phyloP scores from a whole-genome alignment of 1,140 invertebrate genomes.

The Eueides isabella region DNA sequence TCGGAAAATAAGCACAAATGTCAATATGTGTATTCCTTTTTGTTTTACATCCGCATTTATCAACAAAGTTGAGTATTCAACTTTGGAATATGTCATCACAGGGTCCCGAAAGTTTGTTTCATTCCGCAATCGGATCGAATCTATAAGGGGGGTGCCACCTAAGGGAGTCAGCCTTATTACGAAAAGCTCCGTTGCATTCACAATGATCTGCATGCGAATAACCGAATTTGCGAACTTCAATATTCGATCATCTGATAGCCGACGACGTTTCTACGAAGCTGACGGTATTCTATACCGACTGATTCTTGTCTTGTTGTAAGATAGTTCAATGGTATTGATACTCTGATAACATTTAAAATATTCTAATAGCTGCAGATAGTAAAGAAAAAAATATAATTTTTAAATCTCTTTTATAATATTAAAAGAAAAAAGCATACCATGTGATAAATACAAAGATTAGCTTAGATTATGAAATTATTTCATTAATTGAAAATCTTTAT shows the following conservation, averaged over 20 bases:
- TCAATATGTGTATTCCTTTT: background rate
- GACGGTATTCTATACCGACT: background rate
- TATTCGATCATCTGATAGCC: conserved; percentile 36
- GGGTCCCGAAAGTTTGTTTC: conserved; percentile 29
- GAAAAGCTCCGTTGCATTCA: conserved; percentile 40
- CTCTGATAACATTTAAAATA: background rate
- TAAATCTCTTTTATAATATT: background rate
- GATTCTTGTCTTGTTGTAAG: background rate
- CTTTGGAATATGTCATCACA: conserved; percentile 18
- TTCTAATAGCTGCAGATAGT: background rate
- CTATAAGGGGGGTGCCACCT: conserved; percentile 10
- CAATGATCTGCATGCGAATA: conserved; percentile 48
- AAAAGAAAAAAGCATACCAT: no score
- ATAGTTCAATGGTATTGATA: background rate
- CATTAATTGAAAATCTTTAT: conserved; percentile 4
- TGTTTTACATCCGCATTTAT: conserved; percentile 5
- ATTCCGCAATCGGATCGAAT: conserved; percentile 19
- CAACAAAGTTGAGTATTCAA: conserved; percentile 5
- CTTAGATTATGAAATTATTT: conserved; percentile 8
- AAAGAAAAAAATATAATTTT: background rate
- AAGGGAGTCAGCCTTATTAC: conserved; percentile 28
- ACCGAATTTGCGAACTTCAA: conserved; percentile 45
- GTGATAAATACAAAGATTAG: conserved; percentile 7
- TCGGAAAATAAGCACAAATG: background rate
- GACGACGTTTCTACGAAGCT: conserved; percentile 26